Evolutionary conservation across 2,113 vertebrate species (phyloP).

Genomic region (Cottus gobio): DNA sequence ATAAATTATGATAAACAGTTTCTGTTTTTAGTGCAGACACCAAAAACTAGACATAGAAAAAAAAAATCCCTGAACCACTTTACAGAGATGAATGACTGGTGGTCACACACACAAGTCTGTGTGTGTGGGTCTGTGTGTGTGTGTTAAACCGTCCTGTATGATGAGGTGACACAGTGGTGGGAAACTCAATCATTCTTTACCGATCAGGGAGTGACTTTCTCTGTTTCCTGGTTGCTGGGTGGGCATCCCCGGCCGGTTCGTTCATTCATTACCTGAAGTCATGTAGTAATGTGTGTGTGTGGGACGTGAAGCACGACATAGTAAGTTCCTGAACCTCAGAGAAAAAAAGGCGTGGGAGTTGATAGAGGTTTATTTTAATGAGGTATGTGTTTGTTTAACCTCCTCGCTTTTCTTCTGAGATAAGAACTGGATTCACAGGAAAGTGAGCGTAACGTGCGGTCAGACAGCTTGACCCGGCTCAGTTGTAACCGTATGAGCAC

Average conservation of each 20-base stretch:
- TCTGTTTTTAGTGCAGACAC: conserved; percentile 1
- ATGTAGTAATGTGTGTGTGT: conserved; percentile 39
- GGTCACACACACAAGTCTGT: conserved; percentile 19
- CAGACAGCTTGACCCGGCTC: conserved; percentile 21
- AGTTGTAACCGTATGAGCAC: background rate
- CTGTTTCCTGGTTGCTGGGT: conserved; percentile 50
- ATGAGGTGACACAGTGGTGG: conserved; percentile 52
- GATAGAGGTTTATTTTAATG: conserved; percentile 64
- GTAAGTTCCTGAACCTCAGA: conserved; percentile 56
- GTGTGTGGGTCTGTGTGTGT: conserved; percentile 26
- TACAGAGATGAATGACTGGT: conserved; percentile 20
- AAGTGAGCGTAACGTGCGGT: conserved; percentile 27
- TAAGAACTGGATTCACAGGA: conserved; percentile 34
- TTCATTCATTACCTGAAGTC: conserved; percentile 75
- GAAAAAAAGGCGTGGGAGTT: conserved; percentile 63
- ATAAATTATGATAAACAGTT: background rate
- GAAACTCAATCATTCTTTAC: conserved; percentile 72
- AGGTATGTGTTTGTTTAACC: conserved; percentile 71
- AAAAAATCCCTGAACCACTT: background rate
- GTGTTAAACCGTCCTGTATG: conserved; percentile 16
- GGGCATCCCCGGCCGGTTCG: conserved; percentile 57
- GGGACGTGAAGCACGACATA: conserved; percentile 54
- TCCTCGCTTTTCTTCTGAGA: conserved; percentile 32
- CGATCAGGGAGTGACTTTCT: conserved; percentile 26
- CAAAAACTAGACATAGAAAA: background rate